Base-by-base conservation (phyloP, 2,797 vertebrate species). In the Poeciliopsis presidionis region DNA sequence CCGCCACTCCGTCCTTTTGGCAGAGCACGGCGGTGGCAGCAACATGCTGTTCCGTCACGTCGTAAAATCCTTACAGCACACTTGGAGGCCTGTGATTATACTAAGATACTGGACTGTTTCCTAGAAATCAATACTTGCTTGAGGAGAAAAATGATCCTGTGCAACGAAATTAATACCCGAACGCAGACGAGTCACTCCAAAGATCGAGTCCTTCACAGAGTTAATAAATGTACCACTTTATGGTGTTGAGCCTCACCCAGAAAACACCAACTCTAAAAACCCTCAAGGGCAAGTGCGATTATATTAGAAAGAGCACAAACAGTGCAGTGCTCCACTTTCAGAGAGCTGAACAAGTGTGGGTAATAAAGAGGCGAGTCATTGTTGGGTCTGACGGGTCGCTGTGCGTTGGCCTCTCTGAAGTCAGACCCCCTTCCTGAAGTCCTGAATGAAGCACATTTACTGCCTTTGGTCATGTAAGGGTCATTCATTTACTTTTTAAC, bases 381-480 rank as follows among this genome's bases (percentile, higher is more conserved):
- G 79, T 83, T 33, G 77, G 22, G 45, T 55, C 67, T 2, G 25
- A 57, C 33, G 86, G 78, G 75, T 87, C 83, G 73, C 80, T 82
- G 81, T 30, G 0, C 67, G 61, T 73, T 77, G 51, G 77, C 39
- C 59, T 79, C 81, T 86, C 82, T 85, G 75, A 82, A 78, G 83
- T 87, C 75, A 36, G 57, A 65, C 72, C 73, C 39, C 82, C 77
- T 85, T 88, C 53, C 82, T 86, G 65, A 70, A 47, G 81, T 59
- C 77, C 25, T 91, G 82, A 90, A 89, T 86, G 82, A 79, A 79
- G 63, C 86, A 74, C 81, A 74, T 87, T 89, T 85, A 80, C 30
- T 57, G 28, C 75, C 84, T 69, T 69, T 16, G 75, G 77, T 88
- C 81, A 71, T 78, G 72, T 76, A 76, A 85, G 25, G 63, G 80